Percentiles rank a stretch among this genome's conserved stretches.
phyloP scores from a whole-genome alignment of 2,113 vertebrate genomes.

The Excalfactoria chinensis region DNA sequence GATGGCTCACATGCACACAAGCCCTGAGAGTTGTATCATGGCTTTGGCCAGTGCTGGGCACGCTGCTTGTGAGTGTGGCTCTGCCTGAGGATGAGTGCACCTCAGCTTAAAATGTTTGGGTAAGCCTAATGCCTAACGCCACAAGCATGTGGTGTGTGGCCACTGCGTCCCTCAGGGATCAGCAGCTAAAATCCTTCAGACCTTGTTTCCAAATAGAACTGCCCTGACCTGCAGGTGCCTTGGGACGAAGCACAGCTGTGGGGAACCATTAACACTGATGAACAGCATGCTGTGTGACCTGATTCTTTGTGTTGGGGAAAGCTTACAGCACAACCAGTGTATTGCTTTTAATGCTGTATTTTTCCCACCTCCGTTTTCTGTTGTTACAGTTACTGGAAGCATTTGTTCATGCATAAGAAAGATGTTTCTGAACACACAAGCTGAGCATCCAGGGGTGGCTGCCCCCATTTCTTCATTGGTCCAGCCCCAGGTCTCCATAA shows the following conservation, averaged over 20 bases:
- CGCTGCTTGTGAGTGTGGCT: rapidly evolving
- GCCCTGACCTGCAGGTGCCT: background rate
- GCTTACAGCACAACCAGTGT: background rate
- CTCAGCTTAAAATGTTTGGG: background rate
- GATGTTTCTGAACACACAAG: background rate
- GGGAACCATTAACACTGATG: background rate
- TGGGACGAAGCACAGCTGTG: background rate
- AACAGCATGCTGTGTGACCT: background rate
- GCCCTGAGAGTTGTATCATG: rapidly evolving
- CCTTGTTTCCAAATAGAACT: background rate
- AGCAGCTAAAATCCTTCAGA: background rate
- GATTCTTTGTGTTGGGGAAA: background rate
- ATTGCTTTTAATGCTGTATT: background rate
- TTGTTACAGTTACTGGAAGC: background rate
- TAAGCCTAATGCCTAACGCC: background rate
- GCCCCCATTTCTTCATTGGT: too few species aligned
- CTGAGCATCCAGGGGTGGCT: background rate
- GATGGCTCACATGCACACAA: background rate
- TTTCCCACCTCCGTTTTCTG: background rate
- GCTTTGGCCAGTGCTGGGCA: background rate
- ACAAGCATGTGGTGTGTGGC: background rate
- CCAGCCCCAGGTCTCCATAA: too few species aligned
- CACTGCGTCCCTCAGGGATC: rapidly evolving
- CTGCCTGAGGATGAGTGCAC: background rate
- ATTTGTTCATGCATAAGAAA: rapidly evolving